Evolutionary conservation across 1,140 invertebrate genomes (phyloP).

Genomic region (Akabosia matsudoensis): DNA sequence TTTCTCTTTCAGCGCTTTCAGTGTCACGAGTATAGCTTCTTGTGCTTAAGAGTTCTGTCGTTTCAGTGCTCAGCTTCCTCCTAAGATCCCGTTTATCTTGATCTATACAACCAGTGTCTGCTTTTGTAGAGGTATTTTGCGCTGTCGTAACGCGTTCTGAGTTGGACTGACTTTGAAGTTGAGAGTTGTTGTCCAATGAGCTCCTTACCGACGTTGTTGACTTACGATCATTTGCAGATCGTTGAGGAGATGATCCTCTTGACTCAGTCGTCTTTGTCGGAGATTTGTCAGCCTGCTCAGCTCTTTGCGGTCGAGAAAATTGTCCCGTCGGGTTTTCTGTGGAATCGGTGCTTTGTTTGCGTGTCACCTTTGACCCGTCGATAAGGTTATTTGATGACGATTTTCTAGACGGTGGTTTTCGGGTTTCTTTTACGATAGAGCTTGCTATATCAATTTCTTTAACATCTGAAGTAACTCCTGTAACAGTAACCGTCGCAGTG

Average conservation of each 20-base stretch:
- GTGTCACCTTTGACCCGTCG: not conserved
- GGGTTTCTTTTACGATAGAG: too few relatives aligned
- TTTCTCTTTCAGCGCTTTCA: not conserved
- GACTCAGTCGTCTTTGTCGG: not conserved
- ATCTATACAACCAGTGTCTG: not conserved
- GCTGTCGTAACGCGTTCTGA: not conserved
- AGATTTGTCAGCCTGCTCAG: not conserved
- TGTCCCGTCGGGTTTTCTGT: too few relatives aligned
- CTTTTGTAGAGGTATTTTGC: not conserved
- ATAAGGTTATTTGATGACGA: not conserved
- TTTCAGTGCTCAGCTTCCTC: constrained; percentile 16
- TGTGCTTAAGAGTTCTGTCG: constrained; percentile 22
- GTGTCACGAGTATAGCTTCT: constrained; percentile 12
- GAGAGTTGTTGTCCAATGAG: not conserved
- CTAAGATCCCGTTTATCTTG: not conserved
- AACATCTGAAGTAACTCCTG: not conserved
- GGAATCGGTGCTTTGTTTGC: too few relatives aligned
- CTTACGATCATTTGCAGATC: not conserved
- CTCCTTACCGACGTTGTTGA: not conserved
- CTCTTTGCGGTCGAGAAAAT: too few relatives aligned
- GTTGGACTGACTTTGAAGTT: not conserved
- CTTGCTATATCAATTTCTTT: too few relatives aligned
- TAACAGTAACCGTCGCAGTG: not conserved
- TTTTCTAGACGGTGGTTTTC: not conserved
- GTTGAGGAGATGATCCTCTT: not conserved